These are phyloP conservation scores for Poeciliopsis turneri DNA, from an alignment of 2,797 vertebrate genomes.

Conservation along the genomic window DNA sequence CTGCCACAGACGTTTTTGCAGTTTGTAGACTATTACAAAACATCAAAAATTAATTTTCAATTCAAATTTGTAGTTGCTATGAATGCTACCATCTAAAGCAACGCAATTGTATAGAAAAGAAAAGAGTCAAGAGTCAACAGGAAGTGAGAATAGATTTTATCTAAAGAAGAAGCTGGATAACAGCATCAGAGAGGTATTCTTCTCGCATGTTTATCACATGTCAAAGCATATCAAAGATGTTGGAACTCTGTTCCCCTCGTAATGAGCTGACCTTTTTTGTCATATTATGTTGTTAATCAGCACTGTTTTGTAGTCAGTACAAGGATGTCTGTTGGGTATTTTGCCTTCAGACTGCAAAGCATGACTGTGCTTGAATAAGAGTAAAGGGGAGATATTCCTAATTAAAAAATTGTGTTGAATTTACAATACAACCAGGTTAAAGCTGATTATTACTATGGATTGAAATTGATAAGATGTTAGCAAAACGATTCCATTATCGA, in stretches of 20 bases:
- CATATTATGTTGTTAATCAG: slow-evolving; percentile 18
- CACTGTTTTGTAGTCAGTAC: slow-evolving; percentile 19
- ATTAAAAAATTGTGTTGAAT: not conserved
- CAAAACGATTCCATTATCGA: no score
- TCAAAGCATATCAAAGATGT: slow-evolving; percentile 35
- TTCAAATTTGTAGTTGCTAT: not conserved
- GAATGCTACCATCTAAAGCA: not conserved
- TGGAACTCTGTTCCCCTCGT: slow-evolving; percentile 9
- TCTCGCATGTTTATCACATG: slow-evolving; percentile 16
- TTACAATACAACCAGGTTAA: not conserved
- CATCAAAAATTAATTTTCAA: not conserved
- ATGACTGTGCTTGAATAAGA: not conserved
- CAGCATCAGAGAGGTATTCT: slow-evolving; percentile 12
- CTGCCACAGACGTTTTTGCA: not conserved
- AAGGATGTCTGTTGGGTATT: not conserved
- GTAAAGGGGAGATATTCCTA: not conserved
- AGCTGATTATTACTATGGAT: not conserved
- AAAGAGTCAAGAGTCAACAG: slow-evolving; percentile 6
- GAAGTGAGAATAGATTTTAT: slow-evolving; percentile 1
- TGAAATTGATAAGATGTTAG: no score
- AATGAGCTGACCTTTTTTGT: slow-evolving; percentile 30
- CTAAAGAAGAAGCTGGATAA: slow-evolving; percentile 3
- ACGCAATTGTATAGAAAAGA: not conserved
- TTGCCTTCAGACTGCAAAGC: slow-evolving; percentile 13
- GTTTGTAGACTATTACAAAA: slow-evolving; percentile 9